Percentiles rank a stretch among this genome's conserved stretches.
phyloP scores from a whole-genome alignment of 2,797 vertebrate genomes.

The Gymnoscopelus braueri region DNA sequence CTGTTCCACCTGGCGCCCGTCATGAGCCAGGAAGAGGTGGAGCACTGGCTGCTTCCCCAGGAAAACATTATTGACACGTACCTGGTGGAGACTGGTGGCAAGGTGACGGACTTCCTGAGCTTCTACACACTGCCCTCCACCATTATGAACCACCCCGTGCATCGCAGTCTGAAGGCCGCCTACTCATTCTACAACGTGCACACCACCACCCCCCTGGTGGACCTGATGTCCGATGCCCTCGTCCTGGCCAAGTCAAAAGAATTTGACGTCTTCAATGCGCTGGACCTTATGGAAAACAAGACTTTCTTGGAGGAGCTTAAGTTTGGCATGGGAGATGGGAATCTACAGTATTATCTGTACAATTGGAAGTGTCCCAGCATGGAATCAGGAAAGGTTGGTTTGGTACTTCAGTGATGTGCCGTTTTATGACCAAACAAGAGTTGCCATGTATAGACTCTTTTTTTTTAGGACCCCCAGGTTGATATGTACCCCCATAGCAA shows the following conservation, averaged over 20 bases:
- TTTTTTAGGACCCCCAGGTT: no score
- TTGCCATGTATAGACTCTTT: slow-evolving; percentile 55
- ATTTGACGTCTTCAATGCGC: slow-evolving; percentile 99
- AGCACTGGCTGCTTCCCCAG: slow-evolving; percentile 95
- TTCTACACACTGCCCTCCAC: slow-evolving; percentile 98
- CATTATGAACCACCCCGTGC: slow-evolving; percentile 97
- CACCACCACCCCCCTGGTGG: slow-evolving; percentile 91
- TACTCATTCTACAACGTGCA: slow-evolving; percentile 99
- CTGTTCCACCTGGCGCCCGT: slow-evolving; percentile 92
- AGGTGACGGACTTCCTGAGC: slow-evolving; percentile 95
- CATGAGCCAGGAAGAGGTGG: slow-evolving; percentile 93
- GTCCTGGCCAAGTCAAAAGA: slow-evolving; percentile 97
- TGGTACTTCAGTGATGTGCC: slow-evolving; percentile 93
- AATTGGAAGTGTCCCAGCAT: slow-evolving; percentile 99
- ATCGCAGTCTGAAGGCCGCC: slow-evolving; percentile 97
- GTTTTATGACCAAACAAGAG: slow-evolving; percentile 38
- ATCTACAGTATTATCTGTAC: slow-evolving; percentile 99
- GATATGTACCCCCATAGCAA: no score
- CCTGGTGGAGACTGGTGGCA: slow-evolving; percentile 90
- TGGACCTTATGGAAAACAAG: slow-evolving; percentile 99
- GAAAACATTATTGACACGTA: slow-evolving; percentile 98
- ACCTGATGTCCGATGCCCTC: slow-evolving; percentile 97
- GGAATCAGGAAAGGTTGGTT: slow-evolving; percentile 96
- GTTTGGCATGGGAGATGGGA: slow-evolving; percentile 97
- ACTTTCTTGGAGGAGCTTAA: slow-evolving; percentile 99